phyloP scores from a whole-genome alignment of 2,888 invertebrate species.

The Caenorhabditis sp. region DNA sequence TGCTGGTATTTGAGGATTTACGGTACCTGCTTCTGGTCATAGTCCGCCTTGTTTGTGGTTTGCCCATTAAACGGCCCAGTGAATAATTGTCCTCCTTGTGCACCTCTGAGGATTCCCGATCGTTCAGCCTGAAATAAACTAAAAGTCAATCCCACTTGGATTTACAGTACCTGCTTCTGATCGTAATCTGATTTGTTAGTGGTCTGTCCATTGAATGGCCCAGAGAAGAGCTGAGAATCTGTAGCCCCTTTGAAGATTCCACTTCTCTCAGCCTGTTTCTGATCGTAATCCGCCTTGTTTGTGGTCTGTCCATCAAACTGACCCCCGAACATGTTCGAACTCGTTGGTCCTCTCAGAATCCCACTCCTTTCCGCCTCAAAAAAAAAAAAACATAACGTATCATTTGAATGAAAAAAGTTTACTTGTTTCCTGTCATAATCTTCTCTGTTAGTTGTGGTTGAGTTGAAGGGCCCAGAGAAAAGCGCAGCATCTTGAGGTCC shows the following conservation, averaged over 20 bases:
- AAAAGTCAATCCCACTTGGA: too few relatives aligned
- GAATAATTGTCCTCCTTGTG: conserved; percentile 35
- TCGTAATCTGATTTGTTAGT: conserved; percentile 27
- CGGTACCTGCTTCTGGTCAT: conserved; percentile 36
- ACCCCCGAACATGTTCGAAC: conserved; percentile 39
- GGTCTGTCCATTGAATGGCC: conserved; percentile 62
- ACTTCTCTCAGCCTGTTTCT: conserved; percentile 36
- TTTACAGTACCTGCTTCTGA: too few relatives aligned
- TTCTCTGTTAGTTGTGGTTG: conserved; percentile 53
- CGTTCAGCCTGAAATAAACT: conserved; percentile 46
- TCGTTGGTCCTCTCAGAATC: conserved; percentile 29
- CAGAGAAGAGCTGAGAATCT: conserved; percentile 47
- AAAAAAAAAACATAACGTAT: not conserved
- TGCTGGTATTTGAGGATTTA: too few relatives aligned
- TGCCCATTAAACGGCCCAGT: conserved; percentile 58
- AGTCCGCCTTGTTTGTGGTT: conserved; percentile 55
- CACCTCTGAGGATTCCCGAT: conserved; percentile 13
- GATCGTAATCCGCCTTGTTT: conserved; percentile 46
- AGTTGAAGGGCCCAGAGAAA: conserved; percentile 45
- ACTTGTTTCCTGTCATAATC: conserved; percentile 61
- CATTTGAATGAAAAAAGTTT: too few relatives aligned
- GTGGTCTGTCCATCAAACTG: conserved; percentile 57
- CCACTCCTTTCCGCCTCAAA: conserved; percentile 28
- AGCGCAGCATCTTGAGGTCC: conserved; percentile 46
- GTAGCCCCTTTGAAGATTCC: conserved; percentile 21